These are phyloP conservation scores for Eptesicus fuscus DNA, from an alignment of 2,113 vertebrate genomes.

Conservation along the genomic window DNA sequence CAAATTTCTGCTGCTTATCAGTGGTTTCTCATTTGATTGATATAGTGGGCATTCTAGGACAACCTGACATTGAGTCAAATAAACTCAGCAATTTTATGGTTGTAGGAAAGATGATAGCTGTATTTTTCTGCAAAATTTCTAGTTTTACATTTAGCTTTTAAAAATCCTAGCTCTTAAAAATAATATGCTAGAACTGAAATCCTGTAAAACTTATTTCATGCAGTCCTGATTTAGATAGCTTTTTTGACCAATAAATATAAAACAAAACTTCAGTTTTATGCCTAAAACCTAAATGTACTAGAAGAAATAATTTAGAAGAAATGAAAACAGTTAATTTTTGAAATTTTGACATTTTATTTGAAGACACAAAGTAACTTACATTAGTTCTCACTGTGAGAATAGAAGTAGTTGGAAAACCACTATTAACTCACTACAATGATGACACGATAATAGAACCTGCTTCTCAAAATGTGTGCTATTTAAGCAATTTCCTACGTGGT, in stretches of 20 bases:
- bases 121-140: constrained; percentile 32
- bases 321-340: background rate
- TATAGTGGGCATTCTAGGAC: background rate
- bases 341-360: background rate
- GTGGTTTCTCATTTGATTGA: background rate
- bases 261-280: background rate
- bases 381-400: background rate
- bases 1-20: background rate
- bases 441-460: background rate
- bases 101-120: background rate
- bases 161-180: constrained; percentile 1
- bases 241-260: background rate
- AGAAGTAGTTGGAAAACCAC: background rate
- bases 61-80: background rate
- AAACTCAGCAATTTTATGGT: background rate
- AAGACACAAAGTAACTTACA: background rate
- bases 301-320: background rate
- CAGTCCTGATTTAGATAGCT: background rate
- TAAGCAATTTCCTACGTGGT: background rate
- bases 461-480: background rate
- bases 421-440: background rate
- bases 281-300: background rate
- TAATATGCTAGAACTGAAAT: background rate
- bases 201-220: background rate
- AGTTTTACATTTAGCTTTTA: background rate